phyloP scores from a whole-genome alignment of 2,888 invertebrate species.

The Zygogramma bicolorata region DNA sequence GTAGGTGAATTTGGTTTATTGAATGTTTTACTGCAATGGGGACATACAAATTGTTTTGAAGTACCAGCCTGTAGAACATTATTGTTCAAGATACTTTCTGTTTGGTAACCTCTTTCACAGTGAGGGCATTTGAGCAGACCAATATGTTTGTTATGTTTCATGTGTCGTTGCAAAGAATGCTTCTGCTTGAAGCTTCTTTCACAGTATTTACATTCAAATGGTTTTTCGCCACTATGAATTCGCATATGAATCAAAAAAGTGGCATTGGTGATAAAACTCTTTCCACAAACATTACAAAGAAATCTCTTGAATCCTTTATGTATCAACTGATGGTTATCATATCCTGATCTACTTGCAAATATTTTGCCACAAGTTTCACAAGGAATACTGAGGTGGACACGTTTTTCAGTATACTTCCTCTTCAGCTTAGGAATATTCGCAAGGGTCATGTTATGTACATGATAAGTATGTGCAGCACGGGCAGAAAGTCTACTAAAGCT shows the following conservation, averaged over 20 bases:
- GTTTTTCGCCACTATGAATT: conserved; percentile 50
- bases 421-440: conserved; percentile 37
- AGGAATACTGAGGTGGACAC: conserved; percentile 46
- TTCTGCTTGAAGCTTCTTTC: conserved; percentile 42
- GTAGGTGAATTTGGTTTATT: background rate
- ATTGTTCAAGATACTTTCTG: conserved; percentile 8
- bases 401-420: conserved; percentile 48
- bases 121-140: conserved; percentile 8
- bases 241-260: conserved; percentile 48
- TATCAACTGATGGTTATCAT: conserved; percentile 48
- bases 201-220: conserved; percentile 46
- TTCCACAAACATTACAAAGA: conserved; percentile 49
- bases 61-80: conserved; percentile 3
- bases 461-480: conserved; percentile 46
- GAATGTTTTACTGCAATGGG: conserved; percentile 13
- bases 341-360: conserved; percentile 49
- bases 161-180: conserved; percentile 14
- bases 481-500: conserved; percentile 44
- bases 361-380: conserved; percentile 48
- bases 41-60: background rate
- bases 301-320: conserved; percentile 49
- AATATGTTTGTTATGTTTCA: conserved; percentile 14
- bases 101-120: conserved; percentile 13
- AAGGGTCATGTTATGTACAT: conserved; percentile 16
- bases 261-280: conserved; percentile 48